These are phyloP conservation scores for Therioaphis trifolii DNA, from an alignment of 2,888 invertebrate species.

Conservation along the genomic window DNA sequence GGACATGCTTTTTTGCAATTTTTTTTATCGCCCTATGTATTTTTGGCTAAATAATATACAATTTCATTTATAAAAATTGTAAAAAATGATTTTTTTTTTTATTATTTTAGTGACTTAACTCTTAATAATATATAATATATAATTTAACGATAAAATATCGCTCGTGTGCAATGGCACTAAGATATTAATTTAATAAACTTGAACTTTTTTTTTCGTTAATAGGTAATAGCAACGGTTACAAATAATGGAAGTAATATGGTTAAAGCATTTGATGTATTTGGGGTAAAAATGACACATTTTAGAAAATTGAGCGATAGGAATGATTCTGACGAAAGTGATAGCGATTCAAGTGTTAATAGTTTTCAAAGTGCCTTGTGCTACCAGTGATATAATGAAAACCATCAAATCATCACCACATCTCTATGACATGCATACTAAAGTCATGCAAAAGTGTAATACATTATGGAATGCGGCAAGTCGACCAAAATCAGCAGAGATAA, in stretches of 20 bases:
- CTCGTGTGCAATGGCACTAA: no score
- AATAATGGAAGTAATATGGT: slow-evolving; percentile 55
- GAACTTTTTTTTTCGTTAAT: slow-evolving; percentile 34
- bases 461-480: slow-evolving; percentile 29
- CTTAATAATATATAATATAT: no score
- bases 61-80: slow-evolving; percentile 16
- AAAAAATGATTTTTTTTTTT: slow-evolving; percentile 1
- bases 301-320: slow-evolving; percentile 17
- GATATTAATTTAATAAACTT: slow-evolving; percentile 1
- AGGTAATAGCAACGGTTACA: slow-evolving; percentile 44
- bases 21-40: slow-evolving; percentile 13
- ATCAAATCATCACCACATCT: slow-evolving; percentile 22
- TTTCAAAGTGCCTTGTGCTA: no score
- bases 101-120: not conserved
- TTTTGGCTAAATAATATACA: slow-evolving; percentile 24
- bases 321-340: slow-evolving; percentile 22
- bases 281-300: slow-evolving; percentile 33
- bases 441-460: slow-evolving; percentile 16
- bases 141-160: no score
- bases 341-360: slow-evolving; percentile 21
- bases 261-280: slow-evolving; percentile 55
- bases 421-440: slow-evolving; percentile 34
- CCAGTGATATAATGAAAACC: slow-evolving; percentile 30
- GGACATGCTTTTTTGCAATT: slow-evolving; percentile 10
- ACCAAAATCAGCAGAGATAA: slow-evolving; percentile 36